Conservation (phyloP, 2,113 vertebrate species). For the Pterocles gutturalis region DNA sequence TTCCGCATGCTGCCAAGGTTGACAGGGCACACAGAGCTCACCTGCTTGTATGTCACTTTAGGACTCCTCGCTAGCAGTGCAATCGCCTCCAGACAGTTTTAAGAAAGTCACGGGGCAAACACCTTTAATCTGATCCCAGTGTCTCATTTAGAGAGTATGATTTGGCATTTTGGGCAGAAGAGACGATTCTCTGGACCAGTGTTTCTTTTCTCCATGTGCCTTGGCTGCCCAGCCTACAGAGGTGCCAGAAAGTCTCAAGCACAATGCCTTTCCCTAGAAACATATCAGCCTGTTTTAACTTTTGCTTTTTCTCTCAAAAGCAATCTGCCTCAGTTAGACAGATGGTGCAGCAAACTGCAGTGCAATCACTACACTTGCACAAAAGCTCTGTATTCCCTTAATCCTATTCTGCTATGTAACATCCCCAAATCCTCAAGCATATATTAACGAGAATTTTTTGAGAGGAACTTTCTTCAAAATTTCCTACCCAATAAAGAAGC, state of each 20-base stretch:
- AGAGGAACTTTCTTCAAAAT: neutral
- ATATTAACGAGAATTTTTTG: neutral
- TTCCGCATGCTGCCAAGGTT: neutral
- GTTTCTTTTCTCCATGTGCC: neutral
- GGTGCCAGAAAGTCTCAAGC: neutral
- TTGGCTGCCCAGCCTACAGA: neutral
- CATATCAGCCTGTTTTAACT: neutral
- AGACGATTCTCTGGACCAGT: neutral
- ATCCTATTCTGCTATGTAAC: neutral
- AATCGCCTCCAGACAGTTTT: neutral
- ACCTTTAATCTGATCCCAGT: neutral
- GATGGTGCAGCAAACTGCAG: neutral
- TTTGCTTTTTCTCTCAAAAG: neutral
- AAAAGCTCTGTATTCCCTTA: neutral
- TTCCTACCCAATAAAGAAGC: neutral
- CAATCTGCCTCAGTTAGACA: neutral
- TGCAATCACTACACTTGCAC: neutral
- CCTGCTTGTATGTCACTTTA: neutral
- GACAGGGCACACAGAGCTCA: neutral
- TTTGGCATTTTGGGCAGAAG: neutral
- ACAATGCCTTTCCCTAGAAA: neutral
- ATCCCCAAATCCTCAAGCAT: neutral
- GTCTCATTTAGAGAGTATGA: neutral
- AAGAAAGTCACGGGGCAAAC: neutral
- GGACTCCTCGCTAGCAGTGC: neutral